Evolutionary conservation across 2,113 vertebrate species (phyloP), one percentile per base, ranked within the genome.

Genomic region (Lamprotornis superbus): DNA sequence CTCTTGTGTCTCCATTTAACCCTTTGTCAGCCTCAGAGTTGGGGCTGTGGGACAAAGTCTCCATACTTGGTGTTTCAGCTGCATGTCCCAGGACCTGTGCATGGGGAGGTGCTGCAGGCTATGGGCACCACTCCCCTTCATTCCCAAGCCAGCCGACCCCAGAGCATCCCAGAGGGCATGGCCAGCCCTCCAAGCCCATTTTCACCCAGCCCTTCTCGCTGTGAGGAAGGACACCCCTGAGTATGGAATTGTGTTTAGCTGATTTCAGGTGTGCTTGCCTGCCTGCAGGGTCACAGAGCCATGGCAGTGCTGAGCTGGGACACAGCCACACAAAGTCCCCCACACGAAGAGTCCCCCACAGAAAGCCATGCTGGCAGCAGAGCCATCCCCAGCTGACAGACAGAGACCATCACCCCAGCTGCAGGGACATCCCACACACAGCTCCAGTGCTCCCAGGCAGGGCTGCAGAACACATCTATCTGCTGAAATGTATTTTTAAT

Each of bases 281-380:
- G n/a, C 42, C 70, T 65, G n/a, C 18, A 2, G 0, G 0, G 16
- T 65, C 1, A 0, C 27, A 27, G 68, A 87, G 24, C 59, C 5
- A 0, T 33, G 53, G 14, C 9, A 2, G 7, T 65, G 57, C 37
- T 10, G 42, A 46, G 25, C 40, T 2, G 57, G 57, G 17, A 5
- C 63, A 52, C 12, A 37, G 20, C 17, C 4, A 42, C 14, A 42
- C 40, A 42, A 42, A 42, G 40, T 42, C 40, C 40, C 40, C 40
- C 40, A 42, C 40, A 42, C 40, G 15, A 40, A 40, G 40, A 0
- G 31, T 18, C 7, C 53, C 1, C 1, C 40, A 40, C 0, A 1
- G 20, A 61, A 30, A 10, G 3, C 15, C 1, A 0, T 15, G 37
- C 40, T 42, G 5, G 50, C 64, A 70, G 37, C 11, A 12, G 14